Conservation (phyloP, 2,888 invertebrate genomes). For the Adelognathus sp. region DNA sequence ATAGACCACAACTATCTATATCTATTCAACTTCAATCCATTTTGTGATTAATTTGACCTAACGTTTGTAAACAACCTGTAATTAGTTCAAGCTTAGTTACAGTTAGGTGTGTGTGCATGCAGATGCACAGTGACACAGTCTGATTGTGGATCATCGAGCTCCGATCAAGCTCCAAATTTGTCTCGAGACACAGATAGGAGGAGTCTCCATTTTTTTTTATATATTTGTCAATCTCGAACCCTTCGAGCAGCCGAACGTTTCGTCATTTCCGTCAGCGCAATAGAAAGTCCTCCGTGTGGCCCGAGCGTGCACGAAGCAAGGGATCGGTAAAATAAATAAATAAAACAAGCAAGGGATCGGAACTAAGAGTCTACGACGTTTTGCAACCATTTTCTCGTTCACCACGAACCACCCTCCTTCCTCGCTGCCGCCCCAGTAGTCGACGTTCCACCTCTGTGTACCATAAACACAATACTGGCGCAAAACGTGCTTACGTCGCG, state of each 20-base stretch:
- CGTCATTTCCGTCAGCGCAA: not conserved
- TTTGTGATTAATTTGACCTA: too few species aligned
- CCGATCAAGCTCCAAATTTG: too few species aligned
- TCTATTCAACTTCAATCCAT: too few species aligned
- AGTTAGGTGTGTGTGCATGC: too few species aligned
- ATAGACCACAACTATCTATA: too few species aligned
- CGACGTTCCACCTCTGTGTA: not conserved
- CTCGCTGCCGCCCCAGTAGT: not conserved
- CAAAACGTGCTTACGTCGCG: slow-evolving; percentile 37
- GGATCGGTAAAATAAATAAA: too few species aligned
- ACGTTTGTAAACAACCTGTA: too few species aligned
- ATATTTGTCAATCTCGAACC: not conserved
- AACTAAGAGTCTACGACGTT: slow-evolving; percentile 37
- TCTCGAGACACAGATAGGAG: too few species aligned
- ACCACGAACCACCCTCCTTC: slow-evolving; percentile 5
- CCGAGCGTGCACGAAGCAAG: not conserved
- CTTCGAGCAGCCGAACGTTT: not conserved
- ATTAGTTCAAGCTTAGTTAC: too few species aligned
- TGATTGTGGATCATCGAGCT: too few species aligned
- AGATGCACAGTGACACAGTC: too few species aligned
- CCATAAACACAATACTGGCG: slow-evolving; percentile 6
- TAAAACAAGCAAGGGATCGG: not conserved
- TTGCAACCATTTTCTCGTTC: slow-evolving; percentile 31
- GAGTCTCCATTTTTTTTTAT: too few species aligned
- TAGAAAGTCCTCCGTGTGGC: not conserved